Evolutionary conservation across 2,888 invertebrate genomes (phyloP), one percentile per base, ranked within the genome.

Genomic region (Camponotus fellah): DNA sequence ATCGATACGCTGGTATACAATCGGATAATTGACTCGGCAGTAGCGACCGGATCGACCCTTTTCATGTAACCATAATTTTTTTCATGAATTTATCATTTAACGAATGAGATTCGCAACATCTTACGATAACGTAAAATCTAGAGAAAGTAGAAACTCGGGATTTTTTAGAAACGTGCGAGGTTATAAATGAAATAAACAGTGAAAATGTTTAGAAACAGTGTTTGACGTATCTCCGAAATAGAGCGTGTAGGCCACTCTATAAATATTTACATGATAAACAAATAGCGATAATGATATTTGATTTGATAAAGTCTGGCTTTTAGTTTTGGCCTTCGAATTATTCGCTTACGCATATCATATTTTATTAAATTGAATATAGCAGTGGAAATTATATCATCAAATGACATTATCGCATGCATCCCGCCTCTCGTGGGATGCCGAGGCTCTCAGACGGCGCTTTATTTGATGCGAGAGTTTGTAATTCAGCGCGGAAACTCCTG

Each of bases 51-150:
- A 49, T 72, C 60, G 43, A 79, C 46, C 60, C 71, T 60, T 72
- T 49, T 71, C 72, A 14, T 72, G 72, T 80, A 71, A 72, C 60
- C 21, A 26, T 17, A 9, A 21, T 62, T 49, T 80, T 69, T 62
- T 46, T 60, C 71, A 43, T 49, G 34, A 12, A 17, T 34, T n/a
- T 43, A 37, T 46, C 60, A 26, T 72, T 80, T 60, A 46, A 5
- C 26, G 26, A 71, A 37, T 72, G 26, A 40, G 62, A 71, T 26
- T 62, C 46, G 17, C 49, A 21, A 46, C 10, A 32, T 37, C n/a
- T 43, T 17, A n/a, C 46, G 60, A 60, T 46, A 62, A 60, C 37
- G 12, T 17, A 21, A 34, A 34, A 40, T 9, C 5, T 12, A 1
- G 2, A 17, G 8, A 56, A 9, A 46, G 9, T 14, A 56, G 5